A percentile compares a stretch with the other conserved stretches of the same genome.
These are phyloP conservation scores for Melipona quadrifasciata DNA, from an alignment of 1,140 invertebrate species.

Conservation along the genomic window DNA sequence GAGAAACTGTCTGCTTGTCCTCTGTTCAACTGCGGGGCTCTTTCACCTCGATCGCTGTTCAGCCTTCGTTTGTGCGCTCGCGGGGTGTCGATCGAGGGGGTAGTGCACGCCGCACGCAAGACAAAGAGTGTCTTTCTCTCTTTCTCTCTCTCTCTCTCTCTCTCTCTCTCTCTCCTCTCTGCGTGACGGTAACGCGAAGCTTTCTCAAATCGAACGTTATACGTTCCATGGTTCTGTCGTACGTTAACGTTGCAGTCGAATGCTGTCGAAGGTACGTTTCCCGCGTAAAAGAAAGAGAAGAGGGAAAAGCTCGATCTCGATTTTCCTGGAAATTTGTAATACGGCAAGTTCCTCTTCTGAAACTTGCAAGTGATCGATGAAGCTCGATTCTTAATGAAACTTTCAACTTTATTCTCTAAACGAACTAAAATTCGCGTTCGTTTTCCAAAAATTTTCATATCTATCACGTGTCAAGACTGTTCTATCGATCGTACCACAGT, in stretches of 20 bases:
- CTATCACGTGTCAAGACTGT: background rate
- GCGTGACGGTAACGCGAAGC: background rate
- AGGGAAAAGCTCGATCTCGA: too few species aligned
- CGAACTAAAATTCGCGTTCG: too few species aligned
- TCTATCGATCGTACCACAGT: background rate
- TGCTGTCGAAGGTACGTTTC: background rate
- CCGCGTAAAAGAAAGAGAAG: background rate
- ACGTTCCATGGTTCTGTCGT: background rate
- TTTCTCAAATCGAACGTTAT: background rate
- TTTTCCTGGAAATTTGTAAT: too few species aligned
- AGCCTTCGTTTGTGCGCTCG: conserved; percentile 31
- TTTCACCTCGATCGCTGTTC: conserved; percentile 24
- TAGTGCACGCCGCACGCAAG: conserved; percentile 16
- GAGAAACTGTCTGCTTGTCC: conserved; percentile 39
- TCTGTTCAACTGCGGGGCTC: conserved; percentile 12
- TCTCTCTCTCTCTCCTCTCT: too few species aligned
- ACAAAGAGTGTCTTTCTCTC: background rate
- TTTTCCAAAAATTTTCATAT: background rate
- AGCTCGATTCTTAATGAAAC: background rate
- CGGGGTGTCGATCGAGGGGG: conserved; percentile 17
- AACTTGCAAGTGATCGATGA: too few species aligned
- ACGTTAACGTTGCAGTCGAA: background rate
- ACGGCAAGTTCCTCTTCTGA: too few species aligned
- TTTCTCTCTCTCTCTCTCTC: too few species aligned
- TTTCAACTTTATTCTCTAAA: background rate